A percentile compares a stretch with the other conserved stretches of the same genome.
phyloP scores from a whole-genome alignment of 2,113 vertebrate genomes.

The Hyperopisus bebe region DNA sequence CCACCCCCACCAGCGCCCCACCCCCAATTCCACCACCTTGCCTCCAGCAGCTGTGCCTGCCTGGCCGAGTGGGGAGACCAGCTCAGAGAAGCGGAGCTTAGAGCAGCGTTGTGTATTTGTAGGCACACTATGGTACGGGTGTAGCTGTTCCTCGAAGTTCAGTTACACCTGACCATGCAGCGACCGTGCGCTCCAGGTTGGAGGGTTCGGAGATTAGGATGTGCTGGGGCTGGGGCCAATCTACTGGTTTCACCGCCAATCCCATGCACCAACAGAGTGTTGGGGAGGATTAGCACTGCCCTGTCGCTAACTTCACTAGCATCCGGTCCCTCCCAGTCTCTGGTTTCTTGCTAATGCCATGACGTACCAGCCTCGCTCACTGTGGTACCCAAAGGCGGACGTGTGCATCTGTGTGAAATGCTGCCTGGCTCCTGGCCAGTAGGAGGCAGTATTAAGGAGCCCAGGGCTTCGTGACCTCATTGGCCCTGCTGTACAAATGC shows the following conservation, averaged over 20 bases:
- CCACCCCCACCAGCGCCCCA: not conserved
- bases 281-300: not conserved
- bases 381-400: not conserved
- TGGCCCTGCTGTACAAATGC: not conserved
- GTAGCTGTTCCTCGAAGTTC: not conserved
- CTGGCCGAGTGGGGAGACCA: conserved; percentile 43
- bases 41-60: conserved; percentile 51
- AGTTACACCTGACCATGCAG: not conserved
- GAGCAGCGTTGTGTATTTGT: not conserved
- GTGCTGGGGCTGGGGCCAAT: not conserved
- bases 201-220: not conserved
- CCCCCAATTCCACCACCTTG: conserved; percentile 30
- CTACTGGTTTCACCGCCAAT: not conserved
- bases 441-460: not conserved
- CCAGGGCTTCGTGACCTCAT: not conserved
- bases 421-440: not conserved
- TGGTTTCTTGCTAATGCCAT: not conserved
- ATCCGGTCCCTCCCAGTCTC: not conserved
- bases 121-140: not conserved
- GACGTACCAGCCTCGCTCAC: not conserved
- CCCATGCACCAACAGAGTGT: not conserved
- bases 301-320: not conserved
- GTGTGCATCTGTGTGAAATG: not conserved
- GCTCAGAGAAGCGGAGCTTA: no score
- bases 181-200: not conserved